Base-by-base conservation (phyloP, 2,113 vertebrate genomes). In the Entosphenus tridentatus region DNA sequence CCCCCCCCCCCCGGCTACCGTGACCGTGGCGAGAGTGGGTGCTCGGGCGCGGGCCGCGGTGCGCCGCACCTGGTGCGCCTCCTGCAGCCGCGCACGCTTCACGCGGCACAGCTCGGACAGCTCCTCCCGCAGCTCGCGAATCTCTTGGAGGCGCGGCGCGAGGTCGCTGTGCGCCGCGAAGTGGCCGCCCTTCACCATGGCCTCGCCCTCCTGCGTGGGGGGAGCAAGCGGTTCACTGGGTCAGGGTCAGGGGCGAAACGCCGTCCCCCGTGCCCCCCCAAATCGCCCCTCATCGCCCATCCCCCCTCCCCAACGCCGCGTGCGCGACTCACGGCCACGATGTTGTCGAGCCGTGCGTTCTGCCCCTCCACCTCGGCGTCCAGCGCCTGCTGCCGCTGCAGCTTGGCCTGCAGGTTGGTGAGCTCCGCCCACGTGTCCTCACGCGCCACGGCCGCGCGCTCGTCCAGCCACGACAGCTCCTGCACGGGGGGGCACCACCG, bases 351-450 rank as follows among this genome's bases (percentile, higher is more conserved):
- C 13, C 70, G 73, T 73, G 79, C 82, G 69, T 72, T 77, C 9
- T 80, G 84, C 2, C 80, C 81, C 17, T 82, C 79, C 72, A 88
- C 79, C 77, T 95, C 85, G 0, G 82, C 82, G 73, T 88, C 84
- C 54, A 91, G 85, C 70, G 78, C 78, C 73, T 84, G 85, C 68
- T 88, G 88, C 71, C 82, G 84, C 72, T 78, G 77, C 56, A 86
- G 73, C 73, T 88, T 89, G 55, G 82, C 78, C 78, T 86, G 86
- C 68, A 88, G 78, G 70, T 80, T 82, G 73, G 78, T 83, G 11
- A 80, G 81, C 73, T 88, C 86, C 76, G 68, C 80, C 84, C 84
- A 87, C 73, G 72, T 85, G 13, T 85, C 82, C 69, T 89, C 87
- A 75, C 82, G 70, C 54, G 87, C 83, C 73, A 83, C 81, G 2